Evolutionary conservation across 2,113 vertebrate genomes (phyloP), one percentile per base, ranked within the genome.

Genomic region (Garra rufa): DNA sequence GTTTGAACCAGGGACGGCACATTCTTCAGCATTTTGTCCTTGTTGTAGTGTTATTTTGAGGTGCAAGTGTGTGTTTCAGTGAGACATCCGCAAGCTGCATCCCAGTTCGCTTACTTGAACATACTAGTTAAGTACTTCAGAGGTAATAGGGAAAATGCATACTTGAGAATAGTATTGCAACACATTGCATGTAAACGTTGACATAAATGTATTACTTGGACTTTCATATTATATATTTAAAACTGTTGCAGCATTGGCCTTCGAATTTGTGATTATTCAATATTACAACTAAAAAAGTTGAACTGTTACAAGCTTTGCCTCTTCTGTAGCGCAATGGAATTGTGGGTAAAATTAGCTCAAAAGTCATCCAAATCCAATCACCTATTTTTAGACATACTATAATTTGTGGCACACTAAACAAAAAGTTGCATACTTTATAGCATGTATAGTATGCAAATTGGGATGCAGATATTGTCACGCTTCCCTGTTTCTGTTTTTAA

Each of bases 11-110:
- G 14, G 55, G n/a, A 78, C 9, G 4, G 55, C 55, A 79, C 55
- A 61, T 79, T 43, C 55, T 79, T 44, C 21, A 63, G 76, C 57
- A 63, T 79, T 61, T 43, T 55, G 76, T 61, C 57, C 13, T 61
- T 78, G 50, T 77, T 41, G 57, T 77, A 77, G 52, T 77, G 21
- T 77, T 38, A 59, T 77, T 34, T 76, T 55, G 30, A 48, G 26
- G 59, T 13, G 24, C 17, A 14, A 9, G 19, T 30, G 6, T 43
- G 74, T 21, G 26, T 76, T 76, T 55, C 10, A 78, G 38, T n/a
- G 9, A 77, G 26, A 3, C 26, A 26, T 14, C 24, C 69, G 13
- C 26, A 21, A 9, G 46, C 48, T 77, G 75, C 55, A 78, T 61
- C 55, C 55, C 38, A 26, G n/a, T 78, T 78, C 44, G 34, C 8